Conservation (phyloP, 2,888 invertebrate species). For the Falcaria lacertinaria region DNA sequence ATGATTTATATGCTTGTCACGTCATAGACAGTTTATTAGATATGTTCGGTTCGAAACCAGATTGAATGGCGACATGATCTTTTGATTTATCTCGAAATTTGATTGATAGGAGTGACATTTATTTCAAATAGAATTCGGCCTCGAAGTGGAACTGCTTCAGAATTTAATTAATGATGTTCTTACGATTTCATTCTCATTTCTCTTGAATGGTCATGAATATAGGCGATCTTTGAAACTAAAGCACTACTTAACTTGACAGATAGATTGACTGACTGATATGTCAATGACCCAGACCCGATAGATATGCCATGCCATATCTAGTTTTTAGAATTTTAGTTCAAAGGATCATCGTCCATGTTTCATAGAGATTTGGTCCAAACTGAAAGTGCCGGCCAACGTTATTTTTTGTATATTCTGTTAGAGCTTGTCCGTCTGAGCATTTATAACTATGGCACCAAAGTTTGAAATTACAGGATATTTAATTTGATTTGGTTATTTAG, state of each 20-base stretch:
- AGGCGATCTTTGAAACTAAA: background rate
- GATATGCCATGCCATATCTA: too few species aligned
- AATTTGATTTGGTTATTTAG: too few species aligned
- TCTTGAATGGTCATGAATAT: background rate
- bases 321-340: too few species aligned
- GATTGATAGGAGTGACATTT: conserved; percentile 27
- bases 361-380: too few species aligned
- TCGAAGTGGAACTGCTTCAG: conserved; percentile 4
- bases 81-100: conserved; percentile 48
- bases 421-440: too few species aligned
- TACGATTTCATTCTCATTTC: background rate
- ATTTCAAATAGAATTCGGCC: conserved; percentile 10
- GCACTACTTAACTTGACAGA: background rate
- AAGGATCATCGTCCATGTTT: too few species aligned
- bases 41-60: conserved; percentile 37
- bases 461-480: too few species aligned
- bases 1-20: conserved; percentile 67
- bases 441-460: too few species aligned
- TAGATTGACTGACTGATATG: background rate
- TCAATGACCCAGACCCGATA: too few species aligned
- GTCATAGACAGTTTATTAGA: conserved; percentile 37
- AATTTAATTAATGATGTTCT: background rate
- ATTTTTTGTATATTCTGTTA: too few species aligned
- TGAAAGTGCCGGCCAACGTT: too few species aligned
- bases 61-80: conserved; percentile 51